Base-by-base conservation (phyloP, 2,113 vertebrate species). In the Pica pica region DNA sequence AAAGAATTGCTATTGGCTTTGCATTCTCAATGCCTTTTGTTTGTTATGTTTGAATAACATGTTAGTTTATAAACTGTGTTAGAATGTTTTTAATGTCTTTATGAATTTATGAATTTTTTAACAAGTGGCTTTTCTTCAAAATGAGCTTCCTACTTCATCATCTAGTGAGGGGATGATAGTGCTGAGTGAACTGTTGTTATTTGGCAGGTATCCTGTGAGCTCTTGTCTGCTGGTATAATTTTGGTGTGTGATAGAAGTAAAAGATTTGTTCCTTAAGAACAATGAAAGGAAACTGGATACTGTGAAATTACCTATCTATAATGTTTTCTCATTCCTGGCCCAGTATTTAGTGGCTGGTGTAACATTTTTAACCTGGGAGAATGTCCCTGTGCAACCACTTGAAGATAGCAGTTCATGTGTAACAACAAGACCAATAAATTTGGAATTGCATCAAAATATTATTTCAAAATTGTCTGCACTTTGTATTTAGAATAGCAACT, bases 1-100 rank as follows among this genome's bases (percentile, higher is more conserved):
- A n/a, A 85, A 74, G 60, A 94, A 80, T 86, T 83, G n/a, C 33
- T 90, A 15, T 63, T 94, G 55, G 47, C 37, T 95, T 88, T 92
- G 35, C 33, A 63, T 90, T 95, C 79, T 81, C 49, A 28, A 39
- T 56, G 39, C 16, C 26, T 87, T 84, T 90, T 83, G 52, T 55
- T 77, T 84, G 21, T 83, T 74, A 18, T 50, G 27, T 90, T 88
- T 90, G 61, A 90, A 39, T 81, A 95, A 42, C n/a, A 8, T 63
- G 15, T 70, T 91, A 70, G 50, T 91, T 94, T 81, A 74, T 74
- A 83, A 92, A 78, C 64, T 56, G 7, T 67, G 41, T 26, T 80
- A 56, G 35, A 87, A 70, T 23, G 3, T 86, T 91, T 83, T 86
- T 52, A 52, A 20, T 88, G 46, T 85, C 64, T 81, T 70, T 30